phyloP scores from a whole-genome alignment of 2,797 vertebrate species.

The Lepidocolaptes lacrymiger region DNA sequence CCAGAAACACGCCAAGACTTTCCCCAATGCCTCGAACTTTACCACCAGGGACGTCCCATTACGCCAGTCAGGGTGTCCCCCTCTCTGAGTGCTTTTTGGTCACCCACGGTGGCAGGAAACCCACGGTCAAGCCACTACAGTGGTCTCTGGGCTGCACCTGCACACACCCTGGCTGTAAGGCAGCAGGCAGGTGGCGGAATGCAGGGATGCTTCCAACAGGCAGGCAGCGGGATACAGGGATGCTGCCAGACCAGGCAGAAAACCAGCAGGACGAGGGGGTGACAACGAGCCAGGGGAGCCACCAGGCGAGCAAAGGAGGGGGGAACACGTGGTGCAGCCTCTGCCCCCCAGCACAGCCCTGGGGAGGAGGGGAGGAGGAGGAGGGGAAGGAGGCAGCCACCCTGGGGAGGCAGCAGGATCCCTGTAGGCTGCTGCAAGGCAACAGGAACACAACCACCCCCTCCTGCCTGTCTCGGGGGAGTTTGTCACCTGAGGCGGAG shows the following conservation, averaged over 20 bases:
- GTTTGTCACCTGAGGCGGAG: neutral
- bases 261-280: neutral
- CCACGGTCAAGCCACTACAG: neutral
- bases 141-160: neutral
- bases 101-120: neutral
- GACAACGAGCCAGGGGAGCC: too few species aligned
- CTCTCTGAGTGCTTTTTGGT: accelerated
- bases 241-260: neutral
- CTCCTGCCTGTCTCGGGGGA: neutral
- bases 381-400: neutral
- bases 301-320: too few species aligned
- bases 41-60: accelerated
- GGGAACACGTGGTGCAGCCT: neutral
- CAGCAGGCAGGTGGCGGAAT: neutral
- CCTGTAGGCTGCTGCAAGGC: neutral
- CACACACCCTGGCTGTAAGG: accelerated
- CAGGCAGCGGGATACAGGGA: neutral
- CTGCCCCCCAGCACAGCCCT: neutral
- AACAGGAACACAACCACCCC: conserved; percentile 1
- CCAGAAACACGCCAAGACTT: accelerated
- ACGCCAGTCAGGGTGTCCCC: neutral
- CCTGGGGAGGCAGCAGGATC: neutral
- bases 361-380: neutral
- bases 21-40: neutral
- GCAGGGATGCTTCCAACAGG: neutral